Conservation (phyloP, 2,888 invertebrate genomes). For the Drosophila multiciliata region DNA sequence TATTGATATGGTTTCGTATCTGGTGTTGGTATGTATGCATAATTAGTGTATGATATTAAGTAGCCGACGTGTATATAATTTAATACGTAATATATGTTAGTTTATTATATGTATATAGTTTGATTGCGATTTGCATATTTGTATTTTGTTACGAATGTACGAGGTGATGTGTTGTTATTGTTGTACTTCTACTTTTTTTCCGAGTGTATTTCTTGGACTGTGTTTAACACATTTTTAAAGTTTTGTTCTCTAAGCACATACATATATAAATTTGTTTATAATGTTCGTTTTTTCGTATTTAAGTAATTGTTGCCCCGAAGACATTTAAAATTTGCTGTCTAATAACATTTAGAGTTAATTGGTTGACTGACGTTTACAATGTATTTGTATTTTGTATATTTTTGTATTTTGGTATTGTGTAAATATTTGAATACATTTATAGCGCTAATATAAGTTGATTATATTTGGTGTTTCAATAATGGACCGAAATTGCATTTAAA, state of each 20-base stretch:
- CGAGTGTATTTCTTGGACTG: conserved; percentile 31
- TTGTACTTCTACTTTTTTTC: conserved; percentile 11
- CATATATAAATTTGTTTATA: conserved; percentile 45
- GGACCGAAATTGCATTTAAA: conserved; percentile 78
- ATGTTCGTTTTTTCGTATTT: conserved; percentile 24
- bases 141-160: background rate
- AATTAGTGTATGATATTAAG: conserved; percentile 1
- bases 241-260: conserved; percentile 26
- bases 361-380: conserved; percentile 30
- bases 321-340: conserved; percentile 56
- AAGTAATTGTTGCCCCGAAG: conserved; percentile 40
- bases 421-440: conserved; percentile 48
- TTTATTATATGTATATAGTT: conserved; percentile 15
- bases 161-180: conserved; percentile 11
- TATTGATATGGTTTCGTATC: conserved; percentile 45
- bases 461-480: conserved; percentile 69
- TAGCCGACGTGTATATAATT: conserved; percentile 20
- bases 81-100: conserved; percentile 25
- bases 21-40: conserved; percentile 17
- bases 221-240: conserved; percentile 50
- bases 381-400: conserved; percentile 22
- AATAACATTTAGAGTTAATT: conserved; percentile 72
- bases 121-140: conserved; percentile 32
- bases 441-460: conserved; percentile 67
- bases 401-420: conserved; percentile 24